A percentile compares a stretch with the other conserved stretches of the same genome.
These are phyloP conservation scores for Meloidogyne floridensis DNA, from an alignment of 1,140 invertebrate genomes.

Conservation along the genomic window DNA sequence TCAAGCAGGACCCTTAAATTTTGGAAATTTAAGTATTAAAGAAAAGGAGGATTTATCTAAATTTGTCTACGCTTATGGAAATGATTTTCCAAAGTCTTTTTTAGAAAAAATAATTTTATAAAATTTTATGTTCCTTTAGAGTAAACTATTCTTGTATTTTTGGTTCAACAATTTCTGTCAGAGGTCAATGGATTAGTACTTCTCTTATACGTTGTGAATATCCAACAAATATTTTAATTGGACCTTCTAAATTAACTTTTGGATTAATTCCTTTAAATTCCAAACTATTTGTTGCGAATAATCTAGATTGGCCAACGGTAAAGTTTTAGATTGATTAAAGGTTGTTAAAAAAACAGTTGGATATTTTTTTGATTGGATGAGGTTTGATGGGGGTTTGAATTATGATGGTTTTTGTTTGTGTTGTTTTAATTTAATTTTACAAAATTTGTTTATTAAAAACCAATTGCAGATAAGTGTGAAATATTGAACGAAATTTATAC, in stretches of 20 bases:
- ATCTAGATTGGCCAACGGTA: constrained; percentile 6
- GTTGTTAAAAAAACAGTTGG: not conserved
- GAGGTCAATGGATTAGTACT: constrained; percentile 22
- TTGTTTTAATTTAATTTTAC: too few relatives aligned
- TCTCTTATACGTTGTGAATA: constrained; percentile 16
- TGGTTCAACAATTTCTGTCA: not conserved
- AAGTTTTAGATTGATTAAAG: not conserved
- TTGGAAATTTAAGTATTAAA: not conserved
- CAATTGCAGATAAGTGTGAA: too few relatives aligned
- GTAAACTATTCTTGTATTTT: constrained; percentile 17
- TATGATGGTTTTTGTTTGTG: too few relatives aligned
- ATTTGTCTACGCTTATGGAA: constrained; percentile 18
- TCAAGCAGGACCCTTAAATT: constrained; percentile 8
- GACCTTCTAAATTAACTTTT: constrained; percentile 14
- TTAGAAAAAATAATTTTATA: not conserved
- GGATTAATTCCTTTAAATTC: not conserved
- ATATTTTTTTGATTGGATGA: too few relatives aligned
- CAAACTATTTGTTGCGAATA: not conserved
- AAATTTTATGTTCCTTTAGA: not conserved
- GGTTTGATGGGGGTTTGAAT: too few relatives aligned
- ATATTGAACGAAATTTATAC: too few relatives aligned
- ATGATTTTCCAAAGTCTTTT: constrained; percentile 11
- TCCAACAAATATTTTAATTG: constrained; percentile 7
- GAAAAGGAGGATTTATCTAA: not conserved
- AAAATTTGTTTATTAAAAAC: too few relatives aligned